These are phyloP conservation scores for Emmelina monodactyla DNA, from an alignment of 2,888 invertebrate genomes.

Conservation along the genomic window DNA sequence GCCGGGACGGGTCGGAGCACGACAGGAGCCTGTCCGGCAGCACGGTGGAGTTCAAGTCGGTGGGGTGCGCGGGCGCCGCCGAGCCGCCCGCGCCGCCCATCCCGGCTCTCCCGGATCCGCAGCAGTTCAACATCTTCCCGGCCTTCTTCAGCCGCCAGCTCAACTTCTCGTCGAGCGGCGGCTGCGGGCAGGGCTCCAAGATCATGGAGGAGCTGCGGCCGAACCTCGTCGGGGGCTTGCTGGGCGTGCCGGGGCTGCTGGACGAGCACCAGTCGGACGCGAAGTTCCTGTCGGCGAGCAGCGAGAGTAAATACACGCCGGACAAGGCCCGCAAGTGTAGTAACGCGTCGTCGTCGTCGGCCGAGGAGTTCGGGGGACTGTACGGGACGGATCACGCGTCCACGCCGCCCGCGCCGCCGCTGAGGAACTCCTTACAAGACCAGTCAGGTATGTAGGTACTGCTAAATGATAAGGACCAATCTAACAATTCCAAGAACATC, in stretches of 20 bases:
- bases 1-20: conserved; percentile 66
- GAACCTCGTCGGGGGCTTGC: conserved; percentile 78
- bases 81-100: conserved; percentile 63
- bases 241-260: conserved; percentile 80
- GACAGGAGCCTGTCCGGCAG: conserved; percentile 63
- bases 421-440: conserved; percentile 63
- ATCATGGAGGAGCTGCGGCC: conserved; percentile 89
- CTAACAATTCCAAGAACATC: no score
- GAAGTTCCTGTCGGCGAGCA: conserved; percentile 61
- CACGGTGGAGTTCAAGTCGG: conserved; percentile 87
- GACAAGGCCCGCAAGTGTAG: conserved; percentile 77
- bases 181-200: conserved; percentile 75
- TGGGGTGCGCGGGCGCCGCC: conserved; percentile 70
- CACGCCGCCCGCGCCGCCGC: conserved; percentile 70
- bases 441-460: conserved; percentile 57
- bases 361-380: conserved; percentile 88
- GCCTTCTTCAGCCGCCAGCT: conserved; percentile 90
- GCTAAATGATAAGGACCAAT: no score
- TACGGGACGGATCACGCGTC: conserved; percentile 79
- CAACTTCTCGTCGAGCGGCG: conserved; percentile 77
- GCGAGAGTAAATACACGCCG: conserved; percentile 64
- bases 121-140: conserved; percentile 91
- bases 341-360: conserved; percentile 77
- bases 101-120: conserved; percentile 70
- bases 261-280: conserved; percentile 76